Evolutionary conservation across 2,797 vertebrate species (phyloP).

Genomic region (Smutsia temminckii): DNA sequence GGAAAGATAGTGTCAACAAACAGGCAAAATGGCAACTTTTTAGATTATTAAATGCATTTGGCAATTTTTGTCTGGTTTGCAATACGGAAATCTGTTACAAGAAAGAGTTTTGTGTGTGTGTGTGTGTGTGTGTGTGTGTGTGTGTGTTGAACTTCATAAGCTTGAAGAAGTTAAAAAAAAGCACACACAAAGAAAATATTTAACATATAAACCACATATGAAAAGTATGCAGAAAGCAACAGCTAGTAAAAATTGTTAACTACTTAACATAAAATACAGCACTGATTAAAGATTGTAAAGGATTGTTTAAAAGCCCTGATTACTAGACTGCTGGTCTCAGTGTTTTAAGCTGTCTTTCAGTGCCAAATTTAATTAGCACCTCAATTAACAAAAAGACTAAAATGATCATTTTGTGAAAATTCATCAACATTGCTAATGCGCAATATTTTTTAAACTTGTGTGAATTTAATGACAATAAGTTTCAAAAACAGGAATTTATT

Average conservation of each 20-base stretch:
- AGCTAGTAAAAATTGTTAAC: background rate
- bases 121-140: too few species aligned
- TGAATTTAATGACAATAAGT: background rate
- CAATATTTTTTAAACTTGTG: background rate
- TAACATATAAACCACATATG: background rate
- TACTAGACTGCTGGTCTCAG: background rate
- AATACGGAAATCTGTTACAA: background rate
- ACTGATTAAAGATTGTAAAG: background rate
- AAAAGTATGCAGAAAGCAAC: background rate
- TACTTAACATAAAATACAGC: background rate
- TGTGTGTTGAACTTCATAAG: background rate
- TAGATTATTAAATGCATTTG: background rate
- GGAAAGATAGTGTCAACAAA: background rate
- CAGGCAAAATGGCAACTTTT: background rate
- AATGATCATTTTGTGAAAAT: background rate
- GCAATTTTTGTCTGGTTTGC: background rate
- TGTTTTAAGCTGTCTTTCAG: background rate
- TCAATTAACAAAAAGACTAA: constrained; percentile 15
- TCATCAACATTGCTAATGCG: background rate
- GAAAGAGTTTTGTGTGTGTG: background rate
- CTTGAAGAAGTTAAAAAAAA: background rate
- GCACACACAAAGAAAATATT: background rate
- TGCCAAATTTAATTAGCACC: background rate
- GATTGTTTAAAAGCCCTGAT: background rate
- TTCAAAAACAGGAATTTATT: background rate